Conservation (phyloP, 2,113 vertebrate species). For the Rhabdomys dilectus region DNA sequence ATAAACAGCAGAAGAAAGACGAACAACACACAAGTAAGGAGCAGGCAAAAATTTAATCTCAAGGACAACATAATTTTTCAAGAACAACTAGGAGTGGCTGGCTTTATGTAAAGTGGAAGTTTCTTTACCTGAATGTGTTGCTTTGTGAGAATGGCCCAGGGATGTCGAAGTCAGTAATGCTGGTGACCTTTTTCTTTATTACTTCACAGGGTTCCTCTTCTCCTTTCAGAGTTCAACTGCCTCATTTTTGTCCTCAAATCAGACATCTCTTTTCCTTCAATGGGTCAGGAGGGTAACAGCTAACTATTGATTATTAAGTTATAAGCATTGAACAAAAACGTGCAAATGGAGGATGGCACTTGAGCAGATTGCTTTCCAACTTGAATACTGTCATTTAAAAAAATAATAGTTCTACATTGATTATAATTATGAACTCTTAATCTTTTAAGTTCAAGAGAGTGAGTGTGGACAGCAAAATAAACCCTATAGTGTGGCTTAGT, state of each 20-base stretch:
- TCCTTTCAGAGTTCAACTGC: background rate
- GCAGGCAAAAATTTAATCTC: background rate
- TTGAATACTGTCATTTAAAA: background rate
- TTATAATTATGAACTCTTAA: background rate
- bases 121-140: background rate
- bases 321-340: background rate
- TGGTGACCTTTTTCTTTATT: background rate
- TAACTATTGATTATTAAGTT: background rate
- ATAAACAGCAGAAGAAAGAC: background rate
- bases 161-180: background rate
- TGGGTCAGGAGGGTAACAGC: background rate
- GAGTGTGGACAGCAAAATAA: background rate
- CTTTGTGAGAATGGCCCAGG: background rate
- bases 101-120: background rate
- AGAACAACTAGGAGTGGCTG: background rate
- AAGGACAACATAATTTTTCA: background rate
- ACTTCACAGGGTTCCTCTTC: background rate
- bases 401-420: background rate
- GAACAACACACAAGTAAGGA: background rate
- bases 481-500: background rate
- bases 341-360: background rate
- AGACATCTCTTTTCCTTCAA: background rate
- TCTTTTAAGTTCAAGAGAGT: background rate
- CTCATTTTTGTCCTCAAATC: conserved; percentile 18
- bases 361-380: background rate